phyloP scores from a whole-genome alignment of 1,140 invertebrate species.

The Andricus grossulariae region DNA sequence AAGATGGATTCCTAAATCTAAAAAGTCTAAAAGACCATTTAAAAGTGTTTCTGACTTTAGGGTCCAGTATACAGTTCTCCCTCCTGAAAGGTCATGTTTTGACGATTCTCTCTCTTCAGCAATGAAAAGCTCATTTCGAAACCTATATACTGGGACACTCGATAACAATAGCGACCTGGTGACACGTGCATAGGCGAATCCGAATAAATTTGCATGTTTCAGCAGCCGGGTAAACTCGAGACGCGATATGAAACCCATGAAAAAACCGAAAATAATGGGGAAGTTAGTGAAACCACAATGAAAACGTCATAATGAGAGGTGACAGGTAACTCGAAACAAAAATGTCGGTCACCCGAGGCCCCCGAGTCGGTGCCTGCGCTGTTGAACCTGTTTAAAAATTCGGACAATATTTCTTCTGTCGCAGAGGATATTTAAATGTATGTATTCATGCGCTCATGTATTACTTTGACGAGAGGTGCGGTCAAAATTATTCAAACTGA shows the following conservation, averaged over 20 bases:
- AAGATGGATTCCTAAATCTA: not conserved
- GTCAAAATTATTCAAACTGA: conserved; percentile 78
- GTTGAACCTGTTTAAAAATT: conserved; percentile 60
- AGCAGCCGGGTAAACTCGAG: conserved; percentile 12
- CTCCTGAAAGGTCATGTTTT: conserved; percentile 28
- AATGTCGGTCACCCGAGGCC: conserved; percentile 61
- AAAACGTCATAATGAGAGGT: not conserved
- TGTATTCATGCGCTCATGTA: conserved; percentile 74
- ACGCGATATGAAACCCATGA: conserved; percentile 33
- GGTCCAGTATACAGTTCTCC: conserved; percentile 21
- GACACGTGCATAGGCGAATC: conserved; percentile 33
- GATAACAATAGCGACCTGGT: conserved; percentile 31
- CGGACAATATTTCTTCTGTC: conserved; percentile 71
- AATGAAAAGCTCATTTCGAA: conserved; percentile 34
- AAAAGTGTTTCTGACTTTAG: conserved; percentile 28
- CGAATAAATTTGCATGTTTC: conserved; percentile 58
- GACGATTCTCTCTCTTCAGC: conserved; percentile 17
- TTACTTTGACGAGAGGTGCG: conserved; percentile 75
- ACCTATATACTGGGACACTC: conserved; percentile 18
- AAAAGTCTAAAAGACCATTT: not conserved
- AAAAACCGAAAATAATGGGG: conserved; percentile 23
- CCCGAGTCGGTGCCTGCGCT: conserved; percentile 40
- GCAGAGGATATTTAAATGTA: conserved; percentile 74
- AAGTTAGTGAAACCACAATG: conserved; percentile 17
- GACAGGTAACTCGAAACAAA: conserved; percentile 18